Evolutionary conservation across 2,113 vertebrate genomes (phyloP).

Genomic region (Tragelaphus buxtoni): DNA sequence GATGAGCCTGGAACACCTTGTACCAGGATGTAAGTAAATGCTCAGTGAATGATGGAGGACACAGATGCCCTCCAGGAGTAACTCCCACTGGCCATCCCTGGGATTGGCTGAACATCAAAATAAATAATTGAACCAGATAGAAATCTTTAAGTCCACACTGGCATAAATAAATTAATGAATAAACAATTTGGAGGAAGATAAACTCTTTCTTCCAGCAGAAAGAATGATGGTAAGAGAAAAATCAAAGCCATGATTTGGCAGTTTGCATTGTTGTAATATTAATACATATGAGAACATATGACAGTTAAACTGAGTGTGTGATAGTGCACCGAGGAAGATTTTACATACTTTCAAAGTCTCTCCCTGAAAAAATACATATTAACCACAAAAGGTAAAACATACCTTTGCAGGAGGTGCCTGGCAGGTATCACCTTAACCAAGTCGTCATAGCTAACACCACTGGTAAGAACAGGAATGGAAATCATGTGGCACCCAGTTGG

Average conservation of each 20-base stretch:
- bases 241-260: background rate
- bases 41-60: background rate
- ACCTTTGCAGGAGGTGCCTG: background rate
- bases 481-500: background rate
- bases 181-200: background rate
- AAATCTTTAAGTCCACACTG: background rate
- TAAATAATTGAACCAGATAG: background rate
- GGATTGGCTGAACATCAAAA: background rate
- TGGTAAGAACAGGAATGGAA: background rate
- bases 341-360: background rate
- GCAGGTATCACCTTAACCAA: background rate
- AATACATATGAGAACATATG: background rate
- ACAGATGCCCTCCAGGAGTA: too few species aligned
- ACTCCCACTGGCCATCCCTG: background rate
- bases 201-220: background rate
- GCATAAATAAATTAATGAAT: background rate
- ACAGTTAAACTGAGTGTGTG: background rate
- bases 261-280: background rate
- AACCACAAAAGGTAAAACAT: background rate
- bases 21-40: background rate
- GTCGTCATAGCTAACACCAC: background rate
- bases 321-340: background rate
- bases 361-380: background rate
- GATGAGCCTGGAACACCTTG: background rate
- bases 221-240: background rate